Conservation (phyloP, 1,140 invertebrate genomes). For the Caenorhabditis inopinata region DNA sequence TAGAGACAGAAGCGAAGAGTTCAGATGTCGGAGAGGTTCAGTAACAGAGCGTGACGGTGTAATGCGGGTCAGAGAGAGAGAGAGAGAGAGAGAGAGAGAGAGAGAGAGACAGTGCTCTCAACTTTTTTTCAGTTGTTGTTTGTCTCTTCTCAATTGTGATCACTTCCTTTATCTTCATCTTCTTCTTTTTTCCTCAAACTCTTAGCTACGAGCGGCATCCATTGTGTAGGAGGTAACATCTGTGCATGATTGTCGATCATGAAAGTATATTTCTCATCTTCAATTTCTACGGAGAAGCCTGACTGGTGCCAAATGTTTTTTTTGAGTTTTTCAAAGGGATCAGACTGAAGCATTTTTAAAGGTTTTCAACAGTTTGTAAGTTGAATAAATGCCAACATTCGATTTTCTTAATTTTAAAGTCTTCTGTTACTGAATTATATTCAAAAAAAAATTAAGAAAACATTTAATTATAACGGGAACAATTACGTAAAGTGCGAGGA, state of each 20-base stretch:
- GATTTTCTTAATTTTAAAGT: too few species aligned
- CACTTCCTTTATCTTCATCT: slow-evolving; percentile 24
- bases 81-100: too few species aligned
- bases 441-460: too few species aligned
- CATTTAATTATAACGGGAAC: too few species aligned
- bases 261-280: background rate
- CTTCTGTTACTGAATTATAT: too few species aligned
- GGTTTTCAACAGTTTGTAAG: too few species aligned
- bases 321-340: background rate
- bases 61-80: background rate
- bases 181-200: background rate
- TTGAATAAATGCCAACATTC: too few species aligned
- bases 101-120: background rate
- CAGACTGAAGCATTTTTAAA: too few species aligned
- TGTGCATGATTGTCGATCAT: slow-evolving; percentile 30
- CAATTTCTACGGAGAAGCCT: background rate
- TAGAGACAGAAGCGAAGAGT: slow-evolving; percentile 14
- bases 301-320: background rate
- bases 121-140: slow-evolving; percentile 29
- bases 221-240: slow-evolving; percentile 32
- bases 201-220: background rate
- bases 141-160: slow-evolving; percentile 28
- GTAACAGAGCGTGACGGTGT: background rate
- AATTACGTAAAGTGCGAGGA: too few species aligned
- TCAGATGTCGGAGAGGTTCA: slow-evolving; percentile 31